Conservation (phyloP, 2,113 vertebrate species). For the Coptodon rendalli region DNA sequence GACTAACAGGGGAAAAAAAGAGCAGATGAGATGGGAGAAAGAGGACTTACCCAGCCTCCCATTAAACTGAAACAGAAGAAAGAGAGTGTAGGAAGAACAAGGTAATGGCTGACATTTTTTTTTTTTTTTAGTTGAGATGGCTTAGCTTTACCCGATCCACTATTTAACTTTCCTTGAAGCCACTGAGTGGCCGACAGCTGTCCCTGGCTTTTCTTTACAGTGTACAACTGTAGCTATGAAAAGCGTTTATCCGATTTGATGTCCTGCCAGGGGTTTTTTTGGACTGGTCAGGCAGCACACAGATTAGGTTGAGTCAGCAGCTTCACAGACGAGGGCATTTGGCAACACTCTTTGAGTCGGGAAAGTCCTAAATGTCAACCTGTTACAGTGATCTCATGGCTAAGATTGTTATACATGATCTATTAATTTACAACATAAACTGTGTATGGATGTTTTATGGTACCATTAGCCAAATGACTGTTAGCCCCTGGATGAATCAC, state of each 20-base stretch:
- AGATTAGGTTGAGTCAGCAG: constrained; percentile 19
- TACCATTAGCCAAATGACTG: constrained; percentile 99
- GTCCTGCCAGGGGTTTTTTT: neutral
- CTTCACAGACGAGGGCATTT: neutral
- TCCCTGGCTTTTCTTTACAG: neutral
- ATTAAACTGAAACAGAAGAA: constrained; percentile 58
- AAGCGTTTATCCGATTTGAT: neutral
- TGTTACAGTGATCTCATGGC: neutral
- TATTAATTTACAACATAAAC: neutral
- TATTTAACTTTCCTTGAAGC: neutral
- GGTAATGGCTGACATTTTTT: constrained; percentile 13
- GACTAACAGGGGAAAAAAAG: neutral
- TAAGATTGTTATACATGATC: neutral
- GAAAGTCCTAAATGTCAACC: neutral
- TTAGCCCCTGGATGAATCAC: constrained; percentile 96
- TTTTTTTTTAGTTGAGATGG: neutral
- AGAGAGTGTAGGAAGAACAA: constrained; percentile 36
- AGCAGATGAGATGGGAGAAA: constrained; percentile 22
- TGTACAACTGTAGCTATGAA: neutral
- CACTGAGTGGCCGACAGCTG: neutral
- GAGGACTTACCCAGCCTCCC: constrained; percentile 65
- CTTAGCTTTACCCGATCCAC: neutral
- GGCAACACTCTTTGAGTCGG: neutral
- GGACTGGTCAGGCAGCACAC: neutral
- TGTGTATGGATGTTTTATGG: constrained; percentile 37